These are phyloP conservation scores for Monopis laevigella DNA, from an alignment of 2,888 invertebrate species.

Conservation along the genomic window DNA sequence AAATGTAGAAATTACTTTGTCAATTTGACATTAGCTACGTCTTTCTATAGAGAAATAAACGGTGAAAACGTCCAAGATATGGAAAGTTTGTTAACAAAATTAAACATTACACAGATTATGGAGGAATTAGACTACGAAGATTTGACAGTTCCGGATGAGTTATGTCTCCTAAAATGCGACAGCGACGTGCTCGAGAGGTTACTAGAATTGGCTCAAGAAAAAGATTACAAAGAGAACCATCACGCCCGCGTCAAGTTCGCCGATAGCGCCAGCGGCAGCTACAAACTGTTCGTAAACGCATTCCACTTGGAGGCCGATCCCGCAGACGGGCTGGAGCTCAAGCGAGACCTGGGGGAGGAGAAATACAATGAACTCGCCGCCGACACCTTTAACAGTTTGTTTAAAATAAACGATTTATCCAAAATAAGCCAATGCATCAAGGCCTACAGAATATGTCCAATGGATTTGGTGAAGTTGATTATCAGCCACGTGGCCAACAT, in stretches of 20 bases:
- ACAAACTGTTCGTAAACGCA: slow-evolving; percentile 62
- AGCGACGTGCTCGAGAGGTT: slow-evolving; percentile 71
- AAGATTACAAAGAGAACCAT: slow-evolving; percentile 42
- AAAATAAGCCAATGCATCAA: slow-evolving; percentile 33
- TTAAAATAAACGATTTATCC: slow-evolving; percentile 34
- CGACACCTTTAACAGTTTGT: slow-evolving; percentile 56
- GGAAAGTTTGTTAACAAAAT: slow-evolving; percentile 31
- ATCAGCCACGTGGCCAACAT: slow-evolving; percentile 77
- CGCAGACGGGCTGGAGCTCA: slow-evolving; percentile 28
- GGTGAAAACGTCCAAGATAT: slow-evolving; percentile 41
- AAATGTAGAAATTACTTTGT: slow-evolving; percentile 39
- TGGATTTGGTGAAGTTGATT: slow-evolving; percentile 75
- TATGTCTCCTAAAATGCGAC: slow-evolving; percentile 61
- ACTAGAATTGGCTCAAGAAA: slow-evolving; percentile 65
- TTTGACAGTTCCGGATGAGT: slow-evolving; percentile 12
- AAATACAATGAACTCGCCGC: slow-evolving; percentile 39
- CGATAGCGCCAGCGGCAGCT: slow-evolving; percentile 50
- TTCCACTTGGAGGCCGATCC: slow-evolving; percentile 57
- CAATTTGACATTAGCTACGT: slow-evolving; percentile 38
- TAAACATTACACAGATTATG: slow-evolving; percentile 26
- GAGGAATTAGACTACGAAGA: slow-evolving; percentile 23
- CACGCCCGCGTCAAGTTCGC: slow-evolving; percentile 68
- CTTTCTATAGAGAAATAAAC: slow-evolving; percentile 43
- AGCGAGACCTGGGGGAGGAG: slow-evolving; percentile 33
- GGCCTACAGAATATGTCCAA: slow-evolving; percentile 50